Base-by-base conservation (phyloP, 2,113 vertebrate genomes). In the Tenrec ecaudatus region DNA sequence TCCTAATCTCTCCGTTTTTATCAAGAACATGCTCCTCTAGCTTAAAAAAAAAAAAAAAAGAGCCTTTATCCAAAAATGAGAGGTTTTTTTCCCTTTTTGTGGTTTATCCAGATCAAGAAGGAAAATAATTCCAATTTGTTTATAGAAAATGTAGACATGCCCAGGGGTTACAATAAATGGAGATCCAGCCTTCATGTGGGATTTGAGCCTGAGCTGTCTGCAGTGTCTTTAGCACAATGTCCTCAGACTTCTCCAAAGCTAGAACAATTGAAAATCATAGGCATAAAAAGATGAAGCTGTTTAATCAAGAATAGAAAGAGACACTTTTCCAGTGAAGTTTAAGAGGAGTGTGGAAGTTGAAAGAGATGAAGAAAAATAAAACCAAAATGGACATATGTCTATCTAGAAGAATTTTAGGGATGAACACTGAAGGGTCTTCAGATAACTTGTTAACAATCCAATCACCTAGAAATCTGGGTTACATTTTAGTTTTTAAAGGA, bases 51-150 rank as follows among this genome's bases (percentile, higher is more conserved):
- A 79, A 27, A 2, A 6, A 11, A 79, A 2, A 6, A 11, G 75
- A 88, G 14, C 8, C 73, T 86, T 84, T 90, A 80, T 94, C 27
- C 82, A 66, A 66, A 96, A 96, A 88, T 80, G 79, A 96, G 60
- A 96, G 58, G 69, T 17, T 90, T 93, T 89, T 53, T 53, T 53
- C 11, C 11, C 47, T 53, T 10, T 53, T 53, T 53, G 47, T 23
- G 88, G 82, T 95, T 27, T 68, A 92, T 87, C 88, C 94, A 97
- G 90, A 96, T 92, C 86, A 94, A 94, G 96, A 94, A 69, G 33
- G 81, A 75, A 93, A 97, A 96, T 91, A 94, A 88, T 96, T 92
- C 75, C 86, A 89, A 94, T 96, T 97, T 92, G 86, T 97, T 97
- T 97, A 95, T 33, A 16, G 79, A 94, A 95, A 97, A 95, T 77